Evolutionary conservation across 2,113 vertebrate species (phyloP).

Genomic region (Zootoca vivipara): DNA sequence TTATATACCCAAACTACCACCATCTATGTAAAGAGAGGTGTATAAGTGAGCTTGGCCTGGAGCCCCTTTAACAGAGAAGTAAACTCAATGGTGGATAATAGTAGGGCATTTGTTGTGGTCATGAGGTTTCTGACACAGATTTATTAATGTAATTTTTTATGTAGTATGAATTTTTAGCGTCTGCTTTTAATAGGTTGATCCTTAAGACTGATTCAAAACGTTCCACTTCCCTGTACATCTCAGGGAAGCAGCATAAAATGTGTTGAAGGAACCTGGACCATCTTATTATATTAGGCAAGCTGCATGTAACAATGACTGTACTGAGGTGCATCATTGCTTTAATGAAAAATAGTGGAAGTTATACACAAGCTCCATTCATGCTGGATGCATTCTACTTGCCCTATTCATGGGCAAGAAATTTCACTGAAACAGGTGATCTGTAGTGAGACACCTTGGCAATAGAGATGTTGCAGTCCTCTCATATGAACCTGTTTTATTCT

Average conservation of each 20-base stretch:
- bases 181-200: background rate
- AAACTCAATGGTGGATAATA: background rate
- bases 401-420: background rate
- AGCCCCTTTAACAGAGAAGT: background rate
- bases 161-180: background rate
- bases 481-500: rapidly evolving
- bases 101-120: background rate
- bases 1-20: too few relatives aligned
- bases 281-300: too few relatives aligned
- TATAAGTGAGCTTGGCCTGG: background rate
- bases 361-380: too few relatives aligned
- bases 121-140: background rate
- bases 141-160: background rate
- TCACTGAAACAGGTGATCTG: background rate
- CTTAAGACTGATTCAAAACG: background rate
- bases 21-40: too few relatives aligned
- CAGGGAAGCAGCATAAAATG: too few relatives aligned
- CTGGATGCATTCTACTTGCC: too few relatives aligned
- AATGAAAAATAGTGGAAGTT: too few relatives aligned
- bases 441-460: background rate
- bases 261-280: too few relatives aligned
- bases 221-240: background rate
- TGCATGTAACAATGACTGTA: too few relatives aligned
- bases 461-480: background rate
- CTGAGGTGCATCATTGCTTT: too few relatives aligned